Percentiles rank a stretch among this genome's conserved stretches.
Evolutionary conservation across 2,113 vertebrate species (phyloP).

Genomic region (Pachycephala philippinensis): DNA sequence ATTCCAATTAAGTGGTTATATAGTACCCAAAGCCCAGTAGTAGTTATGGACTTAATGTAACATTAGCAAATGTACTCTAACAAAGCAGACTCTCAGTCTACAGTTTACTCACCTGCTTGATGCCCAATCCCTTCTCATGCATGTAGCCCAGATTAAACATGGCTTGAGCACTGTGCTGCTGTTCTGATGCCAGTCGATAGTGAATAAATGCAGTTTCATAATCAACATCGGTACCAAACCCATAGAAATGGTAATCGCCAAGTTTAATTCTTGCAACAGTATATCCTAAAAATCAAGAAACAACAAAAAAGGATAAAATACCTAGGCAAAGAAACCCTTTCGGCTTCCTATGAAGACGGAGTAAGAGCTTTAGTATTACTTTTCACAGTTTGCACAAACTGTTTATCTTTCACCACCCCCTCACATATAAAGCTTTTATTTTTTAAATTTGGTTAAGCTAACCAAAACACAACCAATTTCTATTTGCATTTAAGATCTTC

Average conservation of each 20-base stretch:
- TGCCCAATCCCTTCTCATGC: conserved; percentile 96
- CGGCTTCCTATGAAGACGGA: background rate
- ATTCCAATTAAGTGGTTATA: background rate
- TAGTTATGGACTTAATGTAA: background rate
- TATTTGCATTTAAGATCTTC: background rate
- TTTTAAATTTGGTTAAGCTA: background rate
- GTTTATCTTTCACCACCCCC: background rate
- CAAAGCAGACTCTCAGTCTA: background rate
- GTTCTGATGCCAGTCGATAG: conserved; percentile 94
- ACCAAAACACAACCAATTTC: background rate
- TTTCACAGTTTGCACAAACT: background rate
- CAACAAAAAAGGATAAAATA: background rate
- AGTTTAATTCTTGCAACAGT: conserved; percentile 95
- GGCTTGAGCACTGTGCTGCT: conserved; percentile 96
- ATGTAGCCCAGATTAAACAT: conserved; percentile 99
- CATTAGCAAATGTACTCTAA: background rate
- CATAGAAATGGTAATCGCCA: conserved; percentile 98
- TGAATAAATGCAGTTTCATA: conserved; percentile 97
- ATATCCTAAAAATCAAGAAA: conserved; percentile 80
- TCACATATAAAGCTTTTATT: background rate
- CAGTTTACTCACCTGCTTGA: conserved; percentile 85
- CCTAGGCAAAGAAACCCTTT: background rate
- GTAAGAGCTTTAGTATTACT: background rate
- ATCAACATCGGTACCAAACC: conserved; percentile 93
- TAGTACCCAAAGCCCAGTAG: background rate